Conservation (phyloP, 2,113 vertebrate species). For the Vulpes vulpes region DNA sequence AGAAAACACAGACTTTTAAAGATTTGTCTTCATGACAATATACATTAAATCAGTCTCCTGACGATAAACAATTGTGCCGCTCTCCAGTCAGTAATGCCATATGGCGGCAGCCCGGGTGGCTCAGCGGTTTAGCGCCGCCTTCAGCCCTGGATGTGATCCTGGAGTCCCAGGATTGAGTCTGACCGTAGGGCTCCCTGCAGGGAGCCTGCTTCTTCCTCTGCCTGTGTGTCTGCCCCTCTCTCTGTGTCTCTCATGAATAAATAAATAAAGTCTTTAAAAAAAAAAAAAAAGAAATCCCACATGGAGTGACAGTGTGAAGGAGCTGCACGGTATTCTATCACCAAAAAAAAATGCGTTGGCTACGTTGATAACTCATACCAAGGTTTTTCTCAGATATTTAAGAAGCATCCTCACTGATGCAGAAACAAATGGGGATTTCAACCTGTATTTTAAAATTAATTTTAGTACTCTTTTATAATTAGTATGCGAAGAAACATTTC, state of each 20-base stretch:
- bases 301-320: neutral
- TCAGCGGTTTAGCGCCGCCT: too few relatives aligned
- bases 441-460: neutral
- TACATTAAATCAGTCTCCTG: neutral
- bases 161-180: too few relatives aligned
- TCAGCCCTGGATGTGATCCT: too few relatives aligned
- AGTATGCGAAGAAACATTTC: neutral
- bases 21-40: neutral
- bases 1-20: neutral
- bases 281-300: neutral
- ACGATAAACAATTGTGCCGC: neutral
- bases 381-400: neutral
- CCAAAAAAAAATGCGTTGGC: neutral
- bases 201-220: too few relatives aligned
- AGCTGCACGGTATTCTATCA: neutral
- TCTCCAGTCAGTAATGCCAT: neutral
- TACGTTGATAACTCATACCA: neutral
- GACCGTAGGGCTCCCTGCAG: too few relatives aligned
- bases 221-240: too few relatives aligned
- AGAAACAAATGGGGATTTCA: constrained; percentile 9
- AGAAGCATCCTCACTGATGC: neutral
- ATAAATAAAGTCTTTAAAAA: too few relatives aligned
- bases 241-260: too few relatives aligned
- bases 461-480: neutral
- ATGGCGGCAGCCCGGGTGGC: neutral